Conservation (phyloP, 2,797 vertebrate species). For the Trachurus trachurus region DNA sequence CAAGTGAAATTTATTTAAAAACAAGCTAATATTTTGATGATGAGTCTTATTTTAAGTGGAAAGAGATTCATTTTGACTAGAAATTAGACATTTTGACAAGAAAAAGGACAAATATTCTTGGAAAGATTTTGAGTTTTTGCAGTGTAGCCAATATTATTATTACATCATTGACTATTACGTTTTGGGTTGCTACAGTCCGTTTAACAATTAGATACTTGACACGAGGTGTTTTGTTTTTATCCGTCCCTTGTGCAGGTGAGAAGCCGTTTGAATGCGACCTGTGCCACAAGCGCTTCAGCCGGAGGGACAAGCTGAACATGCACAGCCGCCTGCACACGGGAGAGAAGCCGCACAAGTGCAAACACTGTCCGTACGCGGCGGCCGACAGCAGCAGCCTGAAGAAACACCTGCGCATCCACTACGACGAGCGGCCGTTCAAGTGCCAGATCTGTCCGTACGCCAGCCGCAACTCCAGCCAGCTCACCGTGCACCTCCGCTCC, state of each 20-base stretch:
- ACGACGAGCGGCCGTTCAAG: slow-evolving; percentile 96
- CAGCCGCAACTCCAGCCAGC: slow-evolving; percentile 98
- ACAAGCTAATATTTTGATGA: too few species aligned
- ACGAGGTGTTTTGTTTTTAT: neutral
- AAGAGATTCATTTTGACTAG: too few species aligned
- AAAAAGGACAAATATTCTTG: too few species aligned
- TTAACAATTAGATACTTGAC: neutral
- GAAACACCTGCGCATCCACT: slow-evolving; percentile 97
- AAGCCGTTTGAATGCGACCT: slow-evolving; percentile 97
- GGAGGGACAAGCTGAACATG: slow-evolving; percentile 97
- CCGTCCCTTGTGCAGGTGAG: slow-evolving; percentile 87
- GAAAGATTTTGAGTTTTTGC: too few species aligned
- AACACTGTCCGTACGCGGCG: slow-evolving; percentile 93
- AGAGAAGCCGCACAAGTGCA: slow-evolving; percentile 97
- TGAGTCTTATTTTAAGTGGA: too few species aligned
- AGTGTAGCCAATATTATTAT: too few species aligned
- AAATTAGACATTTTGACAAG: too few species aligned
- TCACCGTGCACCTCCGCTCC: slow-evolving; percentile 96
- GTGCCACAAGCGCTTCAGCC: slow-evolving; percentile 95
- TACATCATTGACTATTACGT: too few species aligned
- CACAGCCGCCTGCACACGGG: slow-evolving; percentile 97
- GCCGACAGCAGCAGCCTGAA: slow-evolving; percentile 98
- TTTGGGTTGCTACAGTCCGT: too few species aligned
- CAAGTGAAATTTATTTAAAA: too few species aligned
- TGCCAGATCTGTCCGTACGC: slow-evolving; percentile 99